These are phyloP conservation scores for Gymnoscelis rufifasciata DNA, from an alignment of 2,888 invertebrate species.

Conservation along the genomic window DNA sequence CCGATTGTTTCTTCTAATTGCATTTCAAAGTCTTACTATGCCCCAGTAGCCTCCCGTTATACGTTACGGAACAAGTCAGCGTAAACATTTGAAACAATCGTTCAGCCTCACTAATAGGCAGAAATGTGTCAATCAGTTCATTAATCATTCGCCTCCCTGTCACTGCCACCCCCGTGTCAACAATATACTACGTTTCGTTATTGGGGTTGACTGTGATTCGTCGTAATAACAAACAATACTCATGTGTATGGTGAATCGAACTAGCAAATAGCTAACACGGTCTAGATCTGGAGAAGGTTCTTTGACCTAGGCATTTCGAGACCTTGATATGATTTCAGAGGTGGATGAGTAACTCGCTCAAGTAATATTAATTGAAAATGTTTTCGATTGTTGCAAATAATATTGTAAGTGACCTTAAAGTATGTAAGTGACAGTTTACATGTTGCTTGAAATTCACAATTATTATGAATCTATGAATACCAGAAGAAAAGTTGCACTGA, in stretches of 20 bases:
- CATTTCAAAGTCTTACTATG: too few species aligned
- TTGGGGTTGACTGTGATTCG: conserved; percentile 36
- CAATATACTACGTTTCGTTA: conserved; percentile 61
- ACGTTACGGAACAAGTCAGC: conserved; percentile 16
- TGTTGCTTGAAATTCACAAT: too few species aligned
- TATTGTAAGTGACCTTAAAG: too few species aligned
- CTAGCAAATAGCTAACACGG: background rate
- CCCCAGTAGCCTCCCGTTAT: conserved; percentile 1
- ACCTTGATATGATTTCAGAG: too few species aligned
- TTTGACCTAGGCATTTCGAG: background rate
- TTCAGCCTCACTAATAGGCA: conserved; percentile 47
- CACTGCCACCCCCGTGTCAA: conserved; percentile 48
- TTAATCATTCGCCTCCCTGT: conserved; percentile 54
- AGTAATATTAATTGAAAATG: conserved; percentile 1
- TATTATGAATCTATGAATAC: too few species aligned
- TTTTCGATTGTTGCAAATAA: background rate
- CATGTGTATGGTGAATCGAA: conserved; percentile 14
- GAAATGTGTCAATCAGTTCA: conserved; percentile 59
- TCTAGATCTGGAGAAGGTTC: background rate
- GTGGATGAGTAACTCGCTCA: background rate
- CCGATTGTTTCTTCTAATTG: too few species aligned
- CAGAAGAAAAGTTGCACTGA: too few species aligned
- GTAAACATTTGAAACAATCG: conserved; percentile 34
- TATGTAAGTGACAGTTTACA: too few species aligned
- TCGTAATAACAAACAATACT: conserved; percentile 20